phyloP scores from a whole-genome alignment of 2,113 vertebrate genomes.

The Macroglossus sobrinus region DNA sequence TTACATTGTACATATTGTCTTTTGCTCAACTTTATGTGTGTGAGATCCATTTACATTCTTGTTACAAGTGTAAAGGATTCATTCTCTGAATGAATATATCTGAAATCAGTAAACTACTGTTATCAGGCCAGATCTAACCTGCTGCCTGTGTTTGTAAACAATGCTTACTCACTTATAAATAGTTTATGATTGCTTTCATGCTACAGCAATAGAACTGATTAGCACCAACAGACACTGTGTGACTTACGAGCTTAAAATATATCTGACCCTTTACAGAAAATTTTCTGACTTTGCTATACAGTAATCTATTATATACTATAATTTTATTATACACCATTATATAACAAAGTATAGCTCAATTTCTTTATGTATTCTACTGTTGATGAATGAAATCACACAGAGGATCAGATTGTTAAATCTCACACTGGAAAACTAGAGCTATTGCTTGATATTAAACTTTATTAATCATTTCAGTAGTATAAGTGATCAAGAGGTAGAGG shows the following conservation, averaged over 20 bases:
- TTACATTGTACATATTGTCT: not conserved
- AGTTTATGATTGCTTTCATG: not conserved
- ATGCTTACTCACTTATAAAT: not conserved
- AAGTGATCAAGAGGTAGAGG: not conserved
- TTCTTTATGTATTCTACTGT: not conserved
- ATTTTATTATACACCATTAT: not conserved
- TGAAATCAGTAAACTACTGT: not conserved
- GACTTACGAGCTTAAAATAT: not conserved
- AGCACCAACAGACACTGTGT: not conserved
- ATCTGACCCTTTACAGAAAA: not conserved
- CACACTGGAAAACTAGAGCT: not conserved
- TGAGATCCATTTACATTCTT: not conserved
- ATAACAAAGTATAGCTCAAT: not conserved
- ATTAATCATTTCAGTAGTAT: not conserved
- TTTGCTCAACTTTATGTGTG: not conserved
- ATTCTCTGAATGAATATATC: not conserved
- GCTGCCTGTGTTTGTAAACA: not conserved
- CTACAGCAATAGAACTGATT: not conserved
- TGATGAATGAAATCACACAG: not conserved
- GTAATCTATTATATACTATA: not conserved
- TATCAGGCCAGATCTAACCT: not conserved
- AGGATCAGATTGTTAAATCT: not conserved
- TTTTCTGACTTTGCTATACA: not conserved
- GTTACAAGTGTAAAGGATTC: not conserved
- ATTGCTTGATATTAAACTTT: not conserved